Percentiles rank a stretch among this genome's conserved stretches.
Evolutionary conservation across 2,113 vertebrate genomes (phyloP).

Genomic region (pig (Sus scrofa)): DNA sequence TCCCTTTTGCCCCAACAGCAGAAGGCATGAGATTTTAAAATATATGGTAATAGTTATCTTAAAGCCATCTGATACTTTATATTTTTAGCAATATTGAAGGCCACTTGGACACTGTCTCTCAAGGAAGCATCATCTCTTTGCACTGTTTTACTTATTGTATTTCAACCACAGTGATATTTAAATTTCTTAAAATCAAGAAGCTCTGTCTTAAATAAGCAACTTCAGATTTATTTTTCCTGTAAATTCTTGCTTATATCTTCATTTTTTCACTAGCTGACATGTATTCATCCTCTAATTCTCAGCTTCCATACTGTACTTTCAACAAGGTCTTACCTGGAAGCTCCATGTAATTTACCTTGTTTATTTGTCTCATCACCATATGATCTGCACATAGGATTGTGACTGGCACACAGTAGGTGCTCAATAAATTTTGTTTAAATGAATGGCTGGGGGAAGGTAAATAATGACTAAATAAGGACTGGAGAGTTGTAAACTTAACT

Average conservation of each 20-base stretch:
- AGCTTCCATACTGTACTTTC: neutral
- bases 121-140: neutral
- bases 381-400: neutral
- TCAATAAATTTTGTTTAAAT: conserved; percentile 1
- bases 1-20: neutral
- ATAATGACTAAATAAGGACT: neutral
- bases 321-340: accelerated
- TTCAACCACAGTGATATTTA: neutral
- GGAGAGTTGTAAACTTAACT: neutral
- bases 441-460: neutral
- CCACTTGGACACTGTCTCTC: neutral
- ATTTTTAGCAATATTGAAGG: neutral
- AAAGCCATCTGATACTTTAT: neutral
- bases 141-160: neutral
- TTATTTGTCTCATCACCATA: neutral
- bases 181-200: neutral
- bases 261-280: neutral
- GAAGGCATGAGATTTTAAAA: neutral
- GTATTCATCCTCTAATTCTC: neutral
- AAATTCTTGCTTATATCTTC: neutral
- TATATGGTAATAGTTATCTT: neutral
- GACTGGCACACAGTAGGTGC: neutral
- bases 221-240: neutral
- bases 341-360: neutral
- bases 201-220: neutral